These are phyloP conservation scores for Anneissia japonica DNA, from an alignment of 35 echinoderm and acorn worm species.

Conservation along the genomic window DNA sequence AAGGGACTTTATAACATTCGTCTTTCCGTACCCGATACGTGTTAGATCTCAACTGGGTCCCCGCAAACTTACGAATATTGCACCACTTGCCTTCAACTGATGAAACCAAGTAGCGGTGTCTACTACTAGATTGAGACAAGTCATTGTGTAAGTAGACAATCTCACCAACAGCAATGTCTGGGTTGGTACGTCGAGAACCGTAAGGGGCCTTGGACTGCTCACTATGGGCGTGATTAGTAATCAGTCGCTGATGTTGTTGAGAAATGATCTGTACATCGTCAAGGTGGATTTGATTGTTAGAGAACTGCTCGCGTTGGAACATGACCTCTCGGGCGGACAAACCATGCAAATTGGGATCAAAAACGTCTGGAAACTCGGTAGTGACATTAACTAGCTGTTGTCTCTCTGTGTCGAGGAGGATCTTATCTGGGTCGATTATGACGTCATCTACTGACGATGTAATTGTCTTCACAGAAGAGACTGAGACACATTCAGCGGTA, in stretches of 20 bases:
- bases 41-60: constrained; percentile 21
- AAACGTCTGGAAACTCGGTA: constrained; percentile 24
- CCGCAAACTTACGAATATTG: constrained; percentile 51
- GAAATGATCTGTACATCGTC: constrained; percentile 28
- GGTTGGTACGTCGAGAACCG: not conserved
- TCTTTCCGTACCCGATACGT: constrained; percentile 21
- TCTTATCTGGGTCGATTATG: not conserved
- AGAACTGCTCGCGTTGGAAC: constrained; percentile 60
- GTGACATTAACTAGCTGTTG: not conserved
- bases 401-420: not conserved
- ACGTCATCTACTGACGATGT: not conserved
- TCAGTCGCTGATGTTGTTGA: constrained; percentile 18
- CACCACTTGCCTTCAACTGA: constrained; percentile 40
- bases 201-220: constrained; percentile 6
- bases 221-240: constrained; percentile 35
- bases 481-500: no score
- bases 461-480: not conserved
- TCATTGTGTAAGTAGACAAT: constrained; percentile 44
- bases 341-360: constrained; percentile 3
- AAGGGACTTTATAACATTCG: constrained; percentile 41
- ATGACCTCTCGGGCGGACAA: constrained; percentile 57
- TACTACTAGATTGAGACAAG: constrained; percentile 13
- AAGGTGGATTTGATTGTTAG: constrained; percentile 45
- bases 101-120: constrained; percentile 26
- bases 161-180: constrained; percentile 29